Conservation (phyloP, 2,888 invertebrate genomes). For the Plebejus melissa region DNA sequence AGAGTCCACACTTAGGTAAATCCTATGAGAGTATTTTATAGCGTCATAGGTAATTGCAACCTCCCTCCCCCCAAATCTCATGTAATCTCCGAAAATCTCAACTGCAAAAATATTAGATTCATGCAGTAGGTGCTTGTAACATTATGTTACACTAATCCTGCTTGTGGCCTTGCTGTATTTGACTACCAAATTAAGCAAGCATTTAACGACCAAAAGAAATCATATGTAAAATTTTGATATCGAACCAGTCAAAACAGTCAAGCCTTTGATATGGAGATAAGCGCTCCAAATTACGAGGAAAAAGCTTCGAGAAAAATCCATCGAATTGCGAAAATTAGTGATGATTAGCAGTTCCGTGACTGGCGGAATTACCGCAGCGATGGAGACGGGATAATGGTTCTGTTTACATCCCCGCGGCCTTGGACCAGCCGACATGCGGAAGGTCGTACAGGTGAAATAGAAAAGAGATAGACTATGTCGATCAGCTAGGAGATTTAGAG, state of each 20-base stretch:
- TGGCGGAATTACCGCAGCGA: conserved; percentile 10
- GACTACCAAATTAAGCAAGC: neutral
- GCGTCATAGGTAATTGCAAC: no score
- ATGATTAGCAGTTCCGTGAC: conserved; percentile 18
- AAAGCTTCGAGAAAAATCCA: conserved; percentile 2
- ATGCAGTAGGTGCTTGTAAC: no score
- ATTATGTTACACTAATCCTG: neutral
- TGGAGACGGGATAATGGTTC: conserved; percentile 27
- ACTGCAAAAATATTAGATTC: no score
- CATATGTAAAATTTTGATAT: no score
- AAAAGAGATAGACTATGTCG: neutral
- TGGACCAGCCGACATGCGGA: neutral
- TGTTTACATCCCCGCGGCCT: conserved; percentile 27
- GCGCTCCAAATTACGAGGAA: neutral
- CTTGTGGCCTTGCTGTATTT: no score
- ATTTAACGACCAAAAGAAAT: neutral
- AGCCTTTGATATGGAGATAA: neutral
- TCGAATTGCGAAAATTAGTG: conserved; percentile 2
- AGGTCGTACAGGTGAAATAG: conserved; percentile 1
- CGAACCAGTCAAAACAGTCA: neutral
- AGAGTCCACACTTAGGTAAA: no score
- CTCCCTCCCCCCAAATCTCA: no score
- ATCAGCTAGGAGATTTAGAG: neutral
- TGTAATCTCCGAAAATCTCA: no score
- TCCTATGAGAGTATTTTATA: no score